A percentile compares a stretch with the other conserved stretches of the same genome.
Conservation (phyloP, 2,797 vertebrate genomes). For the Alauda arvensis region DNA sequence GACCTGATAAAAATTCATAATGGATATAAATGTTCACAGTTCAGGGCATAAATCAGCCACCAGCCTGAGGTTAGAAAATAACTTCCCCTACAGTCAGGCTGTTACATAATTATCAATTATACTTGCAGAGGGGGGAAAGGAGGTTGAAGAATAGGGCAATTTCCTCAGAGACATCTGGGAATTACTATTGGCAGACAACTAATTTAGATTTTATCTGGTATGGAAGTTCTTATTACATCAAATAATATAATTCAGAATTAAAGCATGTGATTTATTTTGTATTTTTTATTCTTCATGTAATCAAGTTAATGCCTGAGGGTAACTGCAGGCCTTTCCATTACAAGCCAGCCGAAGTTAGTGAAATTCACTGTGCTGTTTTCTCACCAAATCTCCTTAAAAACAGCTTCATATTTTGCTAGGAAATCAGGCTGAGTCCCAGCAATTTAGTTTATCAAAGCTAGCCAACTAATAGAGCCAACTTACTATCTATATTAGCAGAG, state of each 20-base stretch:
- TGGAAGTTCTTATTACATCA: conserved; percentile 53
- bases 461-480: neutral
- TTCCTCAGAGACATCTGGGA: conserved; percentile 44
- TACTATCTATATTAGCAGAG: neutral
- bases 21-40: conserved; percentile 44
- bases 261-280: conserved; percentile 58
- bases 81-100: conserved; percentile 17
- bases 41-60: conserved; percentile 48
- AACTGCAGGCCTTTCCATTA: conserved; percentile 1
- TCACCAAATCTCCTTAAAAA: conserved; percentile 33
- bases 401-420: conserved; percentile 26
- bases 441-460: conserved; percentile 19
- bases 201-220: conserved; percentile 49
- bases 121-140: neutral
- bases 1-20: conserved; percentile 48
- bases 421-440: conserved; percentile 23
- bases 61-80: conserved; percentile 41
- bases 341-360: neutral
- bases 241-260: conserved; percentile 50
- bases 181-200: conserved; percentile 55
- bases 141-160: conserved; percentile 57
- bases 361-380: conserved; percentile 19
- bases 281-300: conserved; percentile 39
- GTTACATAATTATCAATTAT: conserved; percentile 51
- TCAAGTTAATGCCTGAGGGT: conserved; percentile 30